Base-by-base conservation (phyloP, 2,797 vertebrate genomes). In the Allobates femoralis region DNA sequence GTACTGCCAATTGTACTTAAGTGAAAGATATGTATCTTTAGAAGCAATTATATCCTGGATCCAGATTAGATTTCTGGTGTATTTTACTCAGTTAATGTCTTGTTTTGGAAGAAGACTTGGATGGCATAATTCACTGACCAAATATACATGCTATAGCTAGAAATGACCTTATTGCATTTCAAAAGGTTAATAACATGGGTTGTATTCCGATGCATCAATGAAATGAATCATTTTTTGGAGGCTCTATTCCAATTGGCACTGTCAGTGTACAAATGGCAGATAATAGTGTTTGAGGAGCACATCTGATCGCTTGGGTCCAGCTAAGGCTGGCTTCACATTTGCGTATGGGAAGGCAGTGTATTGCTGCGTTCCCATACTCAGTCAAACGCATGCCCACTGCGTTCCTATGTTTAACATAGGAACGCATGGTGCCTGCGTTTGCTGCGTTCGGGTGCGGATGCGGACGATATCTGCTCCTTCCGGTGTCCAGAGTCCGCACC, bases 1-100 rank as follows among this genome's bases (percentile, higher is more conserved):
- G 64, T 69, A 26, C 66, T 56, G 32, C 50, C 64, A 71, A 56
- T 56, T 56, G 66, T 71, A 82, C 56, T 67, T 82, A 69, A 51
- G 41, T 51, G 41, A 71, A 55, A 67, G 64, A 82, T 82, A 82
- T 53, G 64, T 82, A 81, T 82, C 80, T 71, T 37, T 56, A 19
- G 23, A 56, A 23, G 67, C 30, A 71, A 82, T 82, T 71, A 71
- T 55, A 55, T 37, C 55, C n/a, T 71, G 51, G 30, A 82, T 37
- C 67, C 21, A 19, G 80, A 67, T 50, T 37, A 34, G 66, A 16
- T 82, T 69, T 69, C 64, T 67, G 19, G 19, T 67, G 18, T 32
- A 53, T 50, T 32, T 19, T 81, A 11, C 79, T 81, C 21, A 53
- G 28, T 79, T 79, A 62, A 79, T 79, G 60, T 81, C 64, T 55